phyloP scores from a whole-genome alignment of 1,140 invertebrate species.

The Oryctes rhinoceros region DNA sequence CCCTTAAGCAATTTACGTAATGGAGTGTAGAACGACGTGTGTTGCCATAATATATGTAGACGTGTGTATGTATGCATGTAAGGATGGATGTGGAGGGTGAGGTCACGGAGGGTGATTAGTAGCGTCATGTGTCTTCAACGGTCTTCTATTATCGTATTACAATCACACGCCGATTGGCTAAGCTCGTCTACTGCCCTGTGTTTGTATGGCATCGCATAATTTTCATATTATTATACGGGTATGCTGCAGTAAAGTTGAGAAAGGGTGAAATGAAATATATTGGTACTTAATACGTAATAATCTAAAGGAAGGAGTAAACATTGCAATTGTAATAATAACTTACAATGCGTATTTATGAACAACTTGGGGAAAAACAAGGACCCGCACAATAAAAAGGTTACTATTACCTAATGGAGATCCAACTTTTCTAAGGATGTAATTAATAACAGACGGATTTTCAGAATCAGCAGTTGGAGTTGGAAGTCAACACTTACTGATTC shows the following conservation, averaged over 20 bases:
- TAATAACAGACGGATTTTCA: too few species aligned
- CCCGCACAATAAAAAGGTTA: too few species aligned
- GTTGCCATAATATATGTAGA: background rate
- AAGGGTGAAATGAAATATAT: background rate
- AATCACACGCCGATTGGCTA: constrained; percentile 41
- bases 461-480: too few species aligned
- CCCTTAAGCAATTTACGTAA: constrained; percentile 45
- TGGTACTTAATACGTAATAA: too few species aligned
- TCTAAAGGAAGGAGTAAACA: background rate
- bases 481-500: too few species aligned
- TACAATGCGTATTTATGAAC: too few species aligned
- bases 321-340: too few species aligned
- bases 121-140: constrained; percentile 41
- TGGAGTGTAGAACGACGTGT: constrained; percentile 36
- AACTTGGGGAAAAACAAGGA: too few species aligned
- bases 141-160: constrained; percentile 41
- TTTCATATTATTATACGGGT: constrained; percentile 24
- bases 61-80: constrained; percentile 4
- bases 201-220: constrained; percentile 40
- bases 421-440: too few species aligned
- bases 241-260: background rate
- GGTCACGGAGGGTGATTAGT: constrained; percentile 43
- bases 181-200: constrained; percentile 33
- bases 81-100: constrained; percentile 31
- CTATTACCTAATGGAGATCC: too few species aligned